Conservation (phyloP, 2,888 invertebrate species). For the Cheilosia vernalis region DNA sequence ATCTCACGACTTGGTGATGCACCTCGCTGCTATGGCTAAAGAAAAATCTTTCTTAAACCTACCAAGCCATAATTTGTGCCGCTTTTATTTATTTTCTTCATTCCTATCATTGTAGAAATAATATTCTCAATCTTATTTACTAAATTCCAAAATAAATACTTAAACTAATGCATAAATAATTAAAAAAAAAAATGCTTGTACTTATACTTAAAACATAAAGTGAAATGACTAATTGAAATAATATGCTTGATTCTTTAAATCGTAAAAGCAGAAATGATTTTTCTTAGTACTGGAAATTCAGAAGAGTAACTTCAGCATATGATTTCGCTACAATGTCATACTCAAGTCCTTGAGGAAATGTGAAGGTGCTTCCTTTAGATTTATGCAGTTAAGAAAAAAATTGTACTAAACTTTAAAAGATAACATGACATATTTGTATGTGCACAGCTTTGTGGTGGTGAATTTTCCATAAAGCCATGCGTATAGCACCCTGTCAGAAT, state of each 20-base stretch:
- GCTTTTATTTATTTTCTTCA: slow-evolving; percentile 16
- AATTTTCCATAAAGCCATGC: slow-evolving; percentile 44
- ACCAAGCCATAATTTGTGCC: slow-evolving; percentile 21
- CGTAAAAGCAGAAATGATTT: slow-evolving; percentile 42
- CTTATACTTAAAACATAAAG: slow-evolving; percentile 66
- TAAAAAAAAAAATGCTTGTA: slow-evolving; percentile 46
- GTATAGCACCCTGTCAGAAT: slow-evolving; percentile 58
- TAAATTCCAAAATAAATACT: slow-evolving; percentile 65
- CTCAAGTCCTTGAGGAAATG: slow-evolving; percentile 47
- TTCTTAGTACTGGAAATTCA: slow-evolving; percentile 28
- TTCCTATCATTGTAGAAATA: slow-evolving; percentile 49
- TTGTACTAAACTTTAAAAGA: slow-evolving; percentile 24
- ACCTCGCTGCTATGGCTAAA: slow-evolving; percentile 19
- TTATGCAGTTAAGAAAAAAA: not conserved
- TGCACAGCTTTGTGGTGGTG: not conserved
- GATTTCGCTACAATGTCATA: slow-evolving; percentile 57
- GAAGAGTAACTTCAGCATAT: slow-evolving; percentile 62
- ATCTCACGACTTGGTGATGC: slow-evolving; percentile 11
- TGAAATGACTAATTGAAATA: slow-evolving; percentile 75
- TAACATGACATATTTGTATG: slow-evolving; percentile 4
- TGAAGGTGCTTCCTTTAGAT: slow-evolving; percentile 9
- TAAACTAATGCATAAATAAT: slow-evolving; percentile 60
- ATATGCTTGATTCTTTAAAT: slow-evolving; percentile 51
- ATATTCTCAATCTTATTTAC: slow-evolving; percentile 29
- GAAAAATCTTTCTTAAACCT: slow-evolving; percentile 28